Percentiles rank a stretch among this genome's conserved stretches.
These are phyloP conservation scores for Chitala chitala DNA, from an alignment of 2,113 vertebrate species.

Conservation along the genomic window DNA sequence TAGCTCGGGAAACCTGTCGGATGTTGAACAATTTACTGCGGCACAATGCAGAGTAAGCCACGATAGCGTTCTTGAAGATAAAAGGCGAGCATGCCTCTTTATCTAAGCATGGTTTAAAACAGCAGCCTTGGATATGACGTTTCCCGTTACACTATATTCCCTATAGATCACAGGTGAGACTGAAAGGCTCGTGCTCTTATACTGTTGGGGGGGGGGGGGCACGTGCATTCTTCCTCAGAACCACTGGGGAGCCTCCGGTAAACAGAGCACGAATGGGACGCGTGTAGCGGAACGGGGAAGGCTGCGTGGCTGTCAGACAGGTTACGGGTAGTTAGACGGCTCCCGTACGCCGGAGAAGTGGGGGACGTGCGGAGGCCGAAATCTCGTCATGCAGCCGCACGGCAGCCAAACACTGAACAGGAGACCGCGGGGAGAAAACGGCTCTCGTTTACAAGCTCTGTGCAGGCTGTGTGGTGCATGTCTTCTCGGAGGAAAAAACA, in stretches of 20 bases:
- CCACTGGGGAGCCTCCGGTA: slow-evolving; percentile 8
- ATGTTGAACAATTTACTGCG: neutral
- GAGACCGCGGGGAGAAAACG: neutral
- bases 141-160: neutral
- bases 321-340: slow-evolving; percentile 26
- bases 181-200: neutral
- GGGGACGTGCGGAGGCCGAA: neutral
- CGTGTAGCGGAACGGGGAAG: slow-evolving; percentile 16
- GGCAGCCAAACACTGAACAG: neutral
- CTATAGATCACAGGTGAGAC: neutral
- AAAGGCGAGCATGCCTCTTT: neutral
- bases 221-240: slow-evolving; percentile 15
- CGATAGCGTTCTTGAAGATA: neutral
- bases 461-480: too few relatives aligned
- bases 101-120: slow-evolving; percentile 11
- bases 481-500: too few relatives aligned
- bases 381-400: neutral
- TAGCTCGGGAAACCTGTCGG: slow-evolving; percentile 1
- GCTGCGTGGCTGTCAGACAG: slow-evolving; percentile 23
- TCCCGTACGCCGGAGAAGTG: neutral
- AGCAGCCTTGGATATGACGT: neutral
- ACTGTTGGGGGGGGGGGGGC: neutral
- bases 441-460: neutral
- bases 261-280: slow-evolving; percentile 22
- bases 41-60: slow-evolving; percentile 10